Evolutionary conservation across 2,113 vertebrate species (phyloP), one percentile per base, ranked within the genome.

Genomic region (Cavia porcellus): DNA sequence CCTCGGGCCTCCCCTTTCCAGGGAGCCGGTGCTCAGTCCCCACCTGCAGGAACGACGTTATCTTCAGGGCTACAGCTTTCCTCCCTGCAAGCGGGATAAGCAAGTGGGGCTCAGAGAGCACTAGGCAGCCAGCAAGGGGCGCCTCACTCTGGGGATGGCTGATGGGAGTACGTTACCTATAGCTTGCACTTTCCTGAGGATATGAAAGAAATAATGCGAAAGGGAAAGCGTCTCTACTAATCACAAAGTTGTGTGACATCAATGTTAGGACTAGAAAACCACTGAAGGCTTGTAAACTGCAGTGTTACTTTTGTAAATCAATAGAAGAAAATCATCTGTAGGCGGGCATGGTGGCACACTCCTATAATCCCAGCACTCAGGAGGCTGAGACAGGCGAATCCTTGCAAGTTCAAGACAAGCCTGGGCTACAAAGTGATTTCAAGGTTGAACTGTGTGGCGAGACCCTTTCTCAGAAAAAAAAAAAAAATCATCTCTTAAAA

Each of bases 251-350:
- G 66, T 82, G 77, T 3, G 50, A 66, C 62, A 86, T 70, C 22
- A 90, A 32, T 6, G 38, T 57, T 14, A 94, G 25, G n/a, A 68
- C 25, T 80, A 92, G 50, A 93, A 86, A 92, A 94, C 17, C 68
- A 81, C 0, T 47, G 62, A 75, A 85, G 80, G 14, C 15, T 85
- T 91, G 24, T 24, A 50, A 75, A 83, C 11, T 84, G 61, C n/a
- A 61, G 38, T 72, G 28, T 59, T 88, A 61, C 66, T 74, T 91
- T 97, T 25, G 75, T 81, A 90, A 89, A 68, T 57, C 80, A 92
- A 12, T 55, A 55, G 15, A 20, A 90, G 42, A 68, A 94, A 89
- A 74, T 6, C 25, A 52, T 52, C 50, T 52, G 9, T 8, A 2
- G 11, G 50, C 50, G 55, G 55, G 55, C 13, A 7, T 55, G 55